Conservation (phyloP, 2,113 vertebrate genomes). For the Eulacestoma nigropectus region DNA sequence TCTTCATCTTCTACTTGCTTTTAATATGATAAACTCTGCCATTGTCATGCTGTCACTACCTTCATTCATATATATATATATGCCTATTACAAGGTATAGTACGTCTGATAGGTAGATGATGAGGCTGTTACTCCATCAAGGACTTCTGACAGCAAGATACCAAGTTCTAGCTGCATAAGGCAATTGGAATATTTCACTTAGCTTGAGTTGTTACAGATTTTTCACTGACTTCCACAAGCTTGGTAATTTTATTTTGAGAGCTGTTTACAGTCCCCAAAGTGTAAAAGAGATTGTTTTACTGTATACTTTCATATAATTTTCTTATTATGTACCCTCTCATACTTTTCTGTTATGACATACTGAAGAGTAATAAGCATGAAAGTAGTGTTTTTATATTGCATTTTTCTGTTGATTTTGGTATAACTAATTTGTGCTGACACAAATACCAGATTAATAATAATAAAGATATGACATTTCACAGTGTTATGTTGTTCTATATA, state of each 20-base stretch:
- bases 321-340: neutral
- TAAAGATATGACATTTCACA: neutral
- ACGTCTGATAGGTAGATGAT: neutral
- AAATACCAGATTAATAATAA: neutral
- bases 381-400: neutral
- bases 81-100: neutral
- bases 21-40: neutral
- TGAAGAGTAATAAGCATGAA: neutral
- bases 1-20: neutral
- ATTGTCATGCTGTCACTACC: neutral
- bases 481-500: neutral
- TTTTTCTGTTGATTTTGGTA: neutral
- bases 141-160: neutral
- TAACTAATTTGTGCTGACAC: neutral
- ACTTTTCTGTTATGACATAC: neutral
- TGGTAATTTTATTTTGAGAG: constrained; percentile 1
- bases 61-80: neutral
- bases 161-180: neutral
- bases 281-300: constrained; percentile 15
- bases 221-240: neutral
- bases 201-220: neutral
- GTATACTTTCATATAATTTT: neutral
- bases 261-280: neutral
- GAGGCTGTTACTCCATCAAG: neutral
- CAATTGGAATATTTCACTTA: neutral